Base-by-base conservation (phyloP, 2,888 invertebrate species). In the Gymnosoma rotundatum region DNA sequence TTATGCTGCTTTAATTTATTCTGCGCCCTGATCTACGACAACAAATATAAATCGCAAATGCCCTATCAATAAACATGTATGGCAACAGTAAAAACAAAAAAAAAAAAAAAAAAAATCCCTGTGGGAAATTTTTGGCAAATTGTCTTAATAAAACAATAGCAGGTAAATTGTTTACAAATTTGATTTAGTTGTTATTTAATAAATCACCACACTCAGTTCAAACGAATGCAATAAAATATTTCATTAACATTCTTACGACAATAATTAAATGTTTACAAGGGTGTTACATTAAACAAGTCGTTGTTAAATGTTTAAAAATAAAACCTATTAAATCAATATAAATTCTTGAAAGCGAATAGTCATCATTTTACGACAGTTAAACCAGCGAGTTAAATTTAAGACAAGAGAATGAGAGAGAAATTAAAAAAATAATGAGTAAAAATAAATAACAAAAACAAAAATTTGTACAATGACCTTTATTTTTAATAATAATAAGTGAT, bases 401-500 rank as follows among this genome's bases (percentile, higher is more conserved):
- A 9, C 50, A 52, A 9, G 45, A 38, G 7, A 18, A 9, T 10
- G 7, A n/a, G 16, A 25, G 5, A 20, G 32, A 32, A 18, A 52
- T 18, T 8, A 48, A 16, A 48, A 58, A 63, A 4, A 9, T 12
- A n/a, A n/a, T 6, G 16, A 32, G 10, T 18, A 20, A 7, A 50
- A 60, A 60, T 8, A 67, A 16, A 38, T 18, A 73, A 76, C 48
- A 66, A 38, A 12, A 60, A 38, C 6, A 67, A 73, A n/a, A 42
- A 42, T 12, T 48, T 74, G 80, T 81, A 74, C 80, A 81, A 74
- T 75, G 74, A 74, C 74, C 74, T 81, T 56, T 56, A 42, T 14
- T 42, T 32, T 32, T 32, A 32, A 5, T 32, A 25, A 32, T 32
- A n/a, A n/a, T 32, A 75, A 69, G 63, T n/a, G 60, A 72, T 72